These are phyloP conservation scores for Euzophera pinguis DNA, from an alignment of 2,888 invertebrate genomes.

Conservation along the genomic window DNA sequence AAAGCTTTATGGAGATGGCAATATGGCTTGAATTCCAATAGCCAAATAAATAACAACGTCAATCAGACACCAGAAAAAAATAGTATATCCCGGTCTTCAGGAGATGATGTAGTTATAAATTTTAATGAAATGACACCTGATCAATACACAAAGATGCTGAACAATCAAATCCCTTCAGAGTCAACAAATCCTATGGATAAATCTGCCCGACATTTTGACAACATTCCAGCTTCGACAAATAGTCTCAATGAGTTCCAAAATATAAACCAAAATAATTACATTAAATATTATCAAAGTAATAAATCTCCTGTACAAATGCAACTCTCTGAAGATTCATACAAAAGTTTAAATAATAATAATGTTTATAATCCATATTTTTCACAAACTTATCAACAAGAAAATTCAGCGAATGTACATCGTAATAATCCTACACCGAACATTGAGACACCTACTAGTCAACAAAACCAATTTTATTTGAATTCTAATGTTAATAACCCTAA, in stretches of 20 bases:
- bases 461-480: neutral
- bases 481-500: neutral
- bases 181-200: constrained; percentile 24
- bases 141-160: constrained; percentile 62
- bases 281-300: constrained; percentile 18
- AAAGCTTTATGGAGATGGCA: constrained; percentile 73
- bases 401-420: neutral
- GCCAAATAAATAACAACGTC: constrained; percentile 26
- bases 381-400: neutral
- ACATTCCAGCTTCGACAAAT: constrained; percentile 13
- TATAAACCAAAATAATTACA: constrained; percentile 17
- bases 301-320: constrained; percentile 8
- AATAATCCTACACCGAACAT: neutral
- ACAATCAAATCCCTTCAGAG: constrained; percentile 45
- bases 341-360: neutral
- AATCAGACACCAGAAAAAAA: constrained; percentile 55
- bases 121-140: constrained; percentile 67
- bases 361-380: constrained; percentile 10
- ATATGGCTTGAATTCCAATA: constrained; percentile 54
- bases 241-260: constrained; percentile 19
- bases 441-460: neutral
- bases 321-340: constrained; percentile 15
- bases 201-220: constrained; percentile 18
- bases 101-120: constrained; percentile 65
- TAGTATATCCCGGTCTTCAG: constrained; percentile 66